Conservation (phyloP, 2,797 vertebrate species). For the Anguilla anguilla region DNA sequence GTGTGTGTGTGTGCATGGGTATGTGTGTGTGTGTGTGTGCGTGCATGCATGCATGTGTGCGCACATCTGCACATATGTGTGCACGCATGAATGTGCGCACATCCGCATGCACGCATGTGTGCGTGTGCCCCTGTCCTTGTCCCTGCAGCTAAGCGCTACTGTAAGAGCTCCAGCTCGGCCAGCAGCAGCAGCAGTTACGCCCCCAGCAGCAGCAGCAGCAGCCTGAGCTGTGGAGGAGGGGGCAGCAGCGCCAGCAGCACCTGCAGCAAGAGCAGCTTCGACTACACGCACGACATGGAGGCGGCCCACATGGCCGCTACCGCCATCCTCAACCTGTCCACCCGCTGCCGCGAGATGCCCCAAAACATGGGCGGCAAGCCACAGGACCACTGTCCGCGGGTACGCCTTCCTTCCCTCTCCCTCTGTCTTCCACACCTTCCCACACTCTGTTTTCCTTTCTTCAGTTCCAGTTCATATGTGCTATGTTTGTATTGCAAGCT, state of each 20-base stretch:
- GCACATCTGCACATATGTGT: conserved; percentile 2
- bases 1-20: not conserved
- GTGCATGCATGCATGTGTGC: conserved; percentile 18
- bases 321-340: conserved; percentile 97
- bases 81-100: conserved; percentile 17
- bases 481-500: not conserved
- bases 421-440: conserved; percentile 1
- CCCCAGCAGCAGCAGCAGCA: conserved; percentile 94
- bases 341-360: conserved; percentile 95
- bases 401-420: conserved; percentile 59
- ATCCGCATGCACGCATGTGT: not conserved
- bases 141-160: conserved; percentile 90
- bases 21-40: not conserved
- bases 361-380: conserved; percentile 91
- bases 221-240: conserved; percentile 83
- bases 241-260: conserved; percentile 99
- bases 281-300: conserved; percentile 98
- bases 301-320: conserved; percentile 98
- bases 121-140: conserved; percentile 1
- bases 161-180: conserved; percentile 96
- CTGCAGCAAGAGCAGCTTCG: conserved; percentile 99
- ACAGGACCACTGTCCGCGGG: conserved; percentile 91
- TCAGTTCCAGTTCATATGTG: not conserved
- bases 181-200: conserved; percentile 98
- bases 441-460: not conserved